Base-by-base conservation (phyloP, 2,113 vertebrate genomes). In the Chrysemys picta region DNA sequence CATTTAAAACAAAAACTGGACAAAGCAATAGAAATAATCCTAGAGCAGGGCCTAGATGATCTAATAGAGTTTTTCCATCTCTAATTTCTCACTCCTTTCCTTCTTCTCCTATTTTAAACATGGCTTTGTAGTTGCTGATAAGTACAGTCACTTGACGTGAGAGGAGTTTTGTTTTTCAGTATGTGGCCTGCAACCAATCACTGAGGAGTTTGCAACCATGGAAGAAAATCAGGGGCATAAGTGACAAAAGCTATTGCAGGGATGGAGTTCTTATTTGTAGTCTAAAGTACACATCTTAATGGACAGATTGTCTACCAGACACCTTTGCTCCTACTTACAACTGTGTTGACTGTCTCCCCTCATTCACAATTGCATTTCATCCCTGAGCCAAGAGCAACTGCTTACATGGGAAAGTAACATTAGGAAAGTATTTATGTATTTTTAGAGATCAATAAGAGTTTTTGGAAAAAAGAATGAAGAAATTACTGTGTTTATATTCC, bases 61-160 rank as follows among this genome's bases (percentile, higher is more conserved):
- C 92, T 95, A 97, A 96, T 91, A 94, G 87, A 94, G 92, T 91
- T 95, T 96, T 96, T 96, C 93, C 95, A 96, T 94, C 69, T 95
- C 92, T 94, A 92, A 95, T 96, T 97, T 94, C 82, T 94, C 42
- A 0, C n/a, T 83, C 96, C 95, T 89, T 93, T 93, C 49, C 81
- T 85, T 94, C 93, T 57, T 47, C 93, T 93, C 29, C 49, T 1
- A 29, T 82, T 95, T 82, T 82, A 93, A 90, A 87, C 93, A 62
- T 2, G 25, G 2, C 2, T 75, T 76, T 93, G 89, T 53, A 76
- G 85, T 91, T 92, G 87, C 59, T 82, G 87, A 82, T 95, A 95
- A 96, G 95, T 72, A 69, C 35, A 96, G 94, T 96, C 78, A 91
- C 49, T 95, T 95, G 92, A 96, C 72, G 79, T 0, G 5, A 89